phyloP scores from a whole-genome alignment of 2,113 vertebrate genomes.

The Sylvia atricapilla region DNA sequence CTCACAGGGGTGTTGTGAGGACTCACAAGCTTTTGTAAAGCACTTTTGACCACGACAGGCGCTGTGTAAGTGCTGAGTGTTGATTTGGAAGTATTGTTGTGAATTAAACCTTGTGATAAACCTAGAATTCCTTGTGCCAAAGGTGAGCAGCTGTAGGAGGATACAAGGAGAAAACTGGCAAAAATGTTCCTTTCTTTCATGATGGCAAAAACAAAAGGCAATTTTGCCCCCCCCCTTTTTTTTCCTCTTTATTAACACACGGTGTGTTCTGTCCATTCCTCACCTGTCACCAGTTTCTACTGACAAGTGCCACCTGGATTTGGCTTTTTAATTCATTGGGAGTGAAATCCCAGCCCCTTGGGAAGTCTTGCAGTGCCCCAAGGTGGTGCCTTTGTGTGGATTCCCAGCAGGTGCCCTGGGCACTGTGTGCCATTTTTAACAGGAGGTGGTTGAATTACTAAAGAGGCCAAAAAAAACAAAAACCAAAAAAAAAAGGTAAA shows the following conservation, averaged over 20 bases:
- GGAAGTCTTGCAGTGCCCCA: not conserved
- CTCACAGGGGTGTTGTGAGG: constrained; percentile 70
- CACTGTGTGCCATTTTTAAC: not conserved
- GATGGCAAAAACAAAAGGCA: not conserved
- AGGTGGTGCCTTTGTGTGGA: not conserved
- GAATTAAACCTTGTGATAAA: not conserved
- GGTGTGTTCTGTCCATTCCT: not conserved
- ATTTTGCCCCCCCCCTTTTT: not conserved
- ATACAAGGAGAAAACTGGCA: not conserved
- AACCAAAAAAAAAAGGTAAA: not conserved
- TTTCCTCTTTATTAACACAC: not conserved
- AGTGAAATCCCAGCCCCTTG: not conserved
- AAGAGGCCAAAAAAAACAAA: not conserved
- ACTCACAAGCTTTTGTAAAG: constrained; percentile 51
- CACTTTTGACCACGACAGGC: constrained; percentile 46
- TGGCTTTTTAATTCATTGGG: not conserved
- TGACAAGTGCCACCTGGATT: not conserved
- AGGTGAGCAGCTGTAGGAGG: constrained; percentile 2
- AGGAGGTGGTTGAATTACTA: not conserved
- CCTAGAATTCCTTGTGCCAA: constrained; percentile 55
- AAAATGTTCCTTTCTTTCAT: not conserved
- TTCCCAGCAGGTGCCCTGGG: not conserved
- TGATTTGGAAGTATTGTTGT: constrained; percentile 39
- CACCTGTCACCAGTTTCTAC: not conserved
- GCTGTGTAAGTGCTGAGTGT: constrained; percentile 48